Base-by-base conservation (phyloP, 2,888 invertebrate genomes). In the Cyrtodaria siliqua region DNA sequence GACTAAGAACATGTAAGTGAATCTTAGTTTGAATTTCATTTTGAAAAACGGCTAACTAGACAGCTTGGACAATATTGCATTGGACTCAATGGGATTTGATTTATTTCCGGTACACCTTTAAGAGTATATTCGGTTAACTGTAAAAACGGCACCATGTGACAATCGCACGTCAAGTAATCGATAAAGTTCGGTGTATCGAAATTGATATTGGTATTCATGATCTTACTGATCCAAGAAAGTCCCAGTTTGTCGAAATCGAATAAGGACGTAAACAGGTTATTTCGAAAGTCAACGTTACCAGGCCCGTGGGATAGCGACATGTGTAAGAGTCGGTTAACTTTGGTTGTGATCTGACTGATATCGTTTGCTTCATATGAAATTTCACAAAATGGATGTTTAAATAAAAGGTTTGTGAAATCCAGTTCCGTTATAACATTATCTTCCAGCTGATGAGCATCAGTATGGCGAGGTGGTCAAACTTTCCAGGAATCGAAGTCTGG, bases 381-480 rank as follows among this genome's bases (percentile, higher is more conserved):
- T 44, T 44, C 44, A 44, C 44, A 44, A 44, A 44, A 44, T 44
- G 44, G 44, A 44, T 44, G 44, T 20, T 44, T 6, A 4, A 44
- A 3, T 44, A 44, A 3, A 44, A 44, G 4, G n/a, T 20, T 33
- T 44, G 44, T 44, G 44, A 3, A 6, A 16, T 44, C 44, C 3
- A 44, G 4, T 16, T 16, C 44, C 3, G 4, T 44, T 16, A 44
- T 6, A 18, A 3, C 4, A 20, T 44, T 44, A 20, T 44, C 44
- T 3, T 44, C 20, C 8, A 44, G n/a, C 16, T 44, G n/a, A 44
- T 6, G 4, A 4, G 4, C 44, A 44, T 44, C 44, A 44, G n/a
- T 6, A 16, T 44, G 3, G 6, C n/a, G 6, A 44, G 20, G 44
- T 44, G 9, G 6, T 44, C 44, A 44, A 44, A 6, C 44, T 9